Percentiles rank a stretch among this genome's conserved stretches.
Conservation (phyloP, 2,888 invertebrate genomes). For the Harpagoxenus sublaevis region DNA sequence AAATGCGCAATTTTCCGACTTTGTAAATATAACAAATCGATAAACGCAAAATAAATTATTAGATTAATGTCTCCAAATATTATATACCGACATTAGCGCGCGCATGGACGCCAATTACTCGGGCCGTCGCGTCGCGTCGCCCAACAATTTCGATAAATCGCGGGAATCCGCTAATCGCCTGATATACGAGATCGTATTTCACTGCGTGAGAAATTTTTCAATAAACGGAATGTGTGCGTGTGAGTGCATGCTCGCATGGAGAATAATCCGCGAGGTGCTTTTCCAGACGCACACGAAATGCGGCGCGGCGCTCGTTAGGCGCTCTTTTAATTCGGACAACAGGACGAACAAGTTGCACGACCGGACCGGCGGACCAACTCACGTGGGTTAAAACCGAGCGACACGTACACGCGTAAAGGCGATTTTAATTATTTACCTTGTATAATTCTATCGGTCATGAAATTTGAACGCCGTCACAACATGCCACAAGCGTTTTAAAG, state of each 20-base stretch:
- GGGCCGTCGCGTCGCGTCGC: conserved; percentile 44
- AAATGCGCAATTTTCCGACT: conserved; percentile 32
- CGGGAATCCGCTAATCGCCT: conserved; percentile 46
- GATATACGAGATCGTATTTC: conserved; percentile 50
- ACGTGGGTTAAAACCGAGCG: conserved; percentile 36
- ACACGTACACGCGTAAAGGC: conserved; percentile 49
- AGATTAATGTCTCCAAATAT: conserved; percentile 49
- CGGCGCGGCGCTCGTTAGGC: conserved; percentile 55
- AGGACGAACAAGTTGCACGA: not conserved
- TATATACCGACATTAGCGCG: conserved; percentile 37
- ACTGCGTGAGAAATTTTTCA: conserved; percentile 42
- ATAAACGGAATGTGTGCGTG: conserved; percentile 29
- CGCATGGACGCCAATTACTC: conserved; percentile 41
- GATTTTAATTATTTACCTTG: conserved; percentile 67
- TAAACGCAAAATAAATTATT: conserved; percentile 46
- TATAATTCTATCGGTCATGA: conserved; percentile 68
- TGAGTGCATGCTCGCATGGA: conserved; percentile 9
- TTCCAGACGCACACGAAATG: conserved; percentile 57
- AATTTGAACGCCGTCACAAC: conserved; percentile 57
- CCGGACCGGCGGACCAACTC: conserved; percentile 39
- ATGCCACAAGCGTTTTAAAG: not conserved
- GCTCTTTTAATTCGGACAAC: conserved; percentile 20
- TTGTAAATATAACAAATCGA: conserved; percentile 13
- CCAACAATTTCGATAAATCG: conserved; percentile 51
- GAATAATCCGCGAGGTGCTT: conserved; percentile 50